Base-by-base conservation (phyloP, 2,113 vertebrate genomes). In the Trematocara variabile region DNA sequence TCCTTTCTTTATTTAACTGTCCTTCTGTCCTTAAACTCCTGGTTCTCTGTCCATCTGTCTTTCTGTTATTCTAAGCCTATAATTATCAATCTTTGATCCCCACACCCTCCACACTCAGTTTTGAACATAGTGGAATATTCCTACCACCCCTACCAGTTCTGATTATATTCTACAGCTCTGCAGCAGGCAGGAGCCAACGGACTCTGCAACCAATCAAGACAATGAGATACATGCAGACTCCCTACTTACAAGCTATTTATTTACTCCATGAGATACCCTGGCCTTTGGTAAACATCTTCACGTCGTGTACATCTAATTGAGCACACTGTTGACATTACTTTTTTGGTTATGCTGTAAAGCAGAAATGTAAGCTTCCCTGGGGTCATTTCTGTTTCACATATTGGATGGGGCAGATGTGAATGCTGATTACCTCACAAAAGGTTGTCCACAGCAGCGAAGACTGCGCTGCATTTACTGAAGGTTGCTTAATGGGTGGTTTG, bases 191-290 rank as follows among this genome's bases (percentile, higher is more conserved):
- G 55, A 90, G 84, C 86, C 92, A 91, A 79, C 55, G 1, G 46
- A 86, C 79, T 94, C 94, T 95, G 93, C 87, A 93, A 93, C 90
- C 83, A 94, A 93, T 95, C 94, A 94, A 87, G 75, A 60, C 75
- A 80, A 86, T 89, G 89, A 88, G 80, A 89, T 92, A 93, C 86
- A 86, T 92, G 93, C 79, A 80, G 52, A 58, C 48, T 58, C 88
- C 73, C 81, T 83, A 88, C 58, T 73, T 86, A 60, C 54, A 63
- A 80, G 37, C 41, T 55, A 86, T 95, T 91, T 93, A 87, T 94
- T 92, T 92, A 91, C 82, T 91, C 78, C 63, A 77, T 75, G 56
- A 84, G 73, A 86, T 89, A 68, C 54, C 46, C 58, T 41, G 70
- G 79, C 50, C 68, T 77, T 88, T 81, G 88, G 81, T 88, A 79